A percentile compares a stretch with the other conserved stretches of the same genome.
phyloP scores from a whole-genome alignment of 2,113 vertebrate genomes.

The Platysternon megacephalum region DNA sequence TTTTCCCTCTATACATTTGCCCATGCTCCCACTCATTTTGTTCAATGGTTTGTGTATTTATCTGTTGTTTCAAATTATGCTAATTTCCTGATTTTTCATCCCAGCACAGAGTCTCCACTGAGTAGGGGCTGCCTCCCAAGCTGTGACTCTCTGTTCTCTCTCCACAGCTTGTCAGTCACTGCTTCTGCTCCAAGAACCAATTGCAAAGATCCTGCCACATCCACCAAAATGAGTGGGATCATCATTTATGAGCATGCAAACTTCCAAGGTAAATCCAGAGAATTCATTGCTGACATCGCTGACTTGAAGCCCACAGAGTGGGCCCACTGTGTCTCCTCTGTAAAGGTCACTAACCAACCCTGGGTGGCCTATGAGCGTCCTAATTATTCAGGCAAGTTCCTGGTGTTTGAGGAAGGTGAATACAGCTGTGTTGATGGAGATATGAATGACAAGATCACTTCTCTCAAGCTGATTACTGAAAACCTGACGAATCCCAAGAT shows the following conservation, averaged over 20 bases:
- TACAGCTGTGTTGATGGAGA: background rate
- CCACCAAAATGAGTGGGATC: constrained; percentile 48
- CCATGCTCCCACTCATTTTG: background rate
- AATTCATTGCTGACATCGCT: background rate
- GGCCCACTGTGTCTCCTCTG: constrained; percentile 44
- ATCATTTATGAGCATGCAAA: background rate
- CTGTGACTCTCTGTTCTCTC: background rate
- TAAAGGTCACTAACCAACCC: constrained; percentile 41
- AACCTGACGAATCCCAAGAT: constrained; percentile 19
- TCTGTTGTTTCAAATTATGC: background rate
- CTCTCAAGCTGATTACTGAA: constrained; percentile 35
- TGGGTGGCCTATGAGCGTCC: constrained; percentile 45
- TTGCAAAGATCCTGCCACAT: background rate
- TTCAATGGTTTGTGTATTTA: background rate
- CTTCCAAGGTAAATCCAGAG: constrained; percentile 40
- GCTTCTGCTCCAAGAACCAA: background rate
- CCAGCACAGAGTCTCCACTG: background rate
- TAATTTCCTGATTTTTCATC: background rate
- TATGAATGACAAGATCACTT: constrained; percentile 53
- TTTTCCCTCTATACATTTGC: background rate
- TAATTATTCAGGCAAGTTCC: background rate
- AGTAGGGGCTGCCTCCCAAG: background rate
- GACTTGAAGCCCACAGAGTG: constrained; percentile 23
- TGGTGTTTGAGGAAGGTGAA: constrained; percentile 49
- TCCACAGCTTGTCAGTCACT: background rate